Evolutionary conservation across 2,888 invertebrate genomes (phyloP).

Genomic region (Zygothrica quintamaculata): DNA sequence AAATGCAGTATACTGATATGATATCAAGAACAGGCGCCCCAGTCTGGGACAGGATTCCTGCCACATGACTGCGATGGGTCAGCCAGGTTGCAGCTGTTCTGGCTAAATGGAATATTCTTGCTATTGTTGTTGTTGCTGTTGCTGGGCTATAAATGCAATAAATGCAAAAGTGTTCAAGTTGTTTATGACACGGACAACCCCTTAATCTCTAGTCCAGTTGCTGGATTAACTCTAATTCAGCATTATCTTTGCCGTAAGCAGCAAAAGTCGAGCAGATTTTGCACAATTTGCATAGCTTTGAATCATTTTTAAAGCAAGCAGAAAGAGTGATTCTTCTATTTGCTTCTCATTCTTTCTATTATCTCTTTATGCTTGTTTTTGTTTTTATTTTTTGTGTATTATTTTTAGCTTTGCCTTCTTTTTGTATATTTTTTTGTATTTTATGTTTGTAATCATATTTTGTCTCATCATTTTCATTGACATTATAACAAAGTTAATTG

Average conservation of each 20-base stretch:
- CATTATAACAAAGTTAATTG: constrained; percentile 80
- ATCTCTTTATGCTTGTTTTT: constrained; percentile 5
- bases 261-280: constrained; percentile 49
- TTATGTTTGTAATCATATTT: constrained; percentile 70
- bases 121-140: constrained; percentile 1
- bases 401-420: neutral
- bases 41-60: neutral
- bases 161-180: constrained; percentile 52
- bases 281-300: constrained; percentile 34
- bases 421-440: constrained; percentile 23
- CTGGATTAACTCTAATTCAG: constrained; percentile 44
- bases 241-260: constrained; percentile 64
- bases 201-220: neutral
- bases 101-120: constrained; percentile 7
- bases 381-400: constrained; percentile 1
- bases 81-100: constrained; percentile 6
- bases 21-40: constrained; percentile 26
- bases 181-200: constrained; percentile 52
- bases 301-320: no score
- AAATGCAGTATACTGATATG: constrained; percentile 51
- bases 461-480: constrained; percentile 78
- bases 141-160: constrained; percentile 58
- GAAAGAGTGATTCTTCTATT: no score
- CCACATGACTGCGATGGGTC: neutral
- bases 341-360: constrained; percentile 4